Base-by-base conservation (phyloP, 2,797 vertebrate genomes). In the Catostomus latipinnis region DNA sequence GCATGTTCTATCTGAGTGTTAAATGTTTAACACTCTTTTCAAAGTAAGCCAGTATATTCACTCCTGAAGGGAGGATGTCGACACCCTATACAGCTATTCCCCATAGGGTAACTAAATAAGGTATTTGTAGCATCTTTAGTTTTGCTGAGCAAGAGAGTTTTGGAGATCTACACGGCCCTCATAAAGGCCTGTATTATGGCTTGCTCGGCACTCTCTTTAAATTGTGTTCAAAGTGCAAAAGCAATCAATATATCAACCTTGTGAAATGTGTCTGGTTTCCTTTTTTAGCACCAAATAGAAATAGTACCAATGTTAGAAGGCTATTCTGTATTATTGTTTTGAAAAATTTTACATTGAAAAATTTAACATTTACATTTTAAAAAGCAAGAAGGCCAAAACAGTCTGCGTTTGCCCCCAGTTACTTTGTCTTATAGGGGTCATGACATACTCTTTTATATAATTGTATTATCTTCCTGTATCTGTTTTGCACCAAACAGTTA, bases 121-220 rank as follows among this genome's bases (percentile, higher is more conserved):
- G 66, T 84, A 57, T 84, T 71, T 82, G 85, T 81, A 81, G 74
- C 74, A 63, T 82, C 78, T 84, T 63, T 76, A 62, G 84, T 82
- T 83, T 79, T 60, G 68, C 84, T 83, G 81, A 84, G 63, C 14
- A 57, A 70, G 77, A 50, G 34, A 57, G 63, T 62, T 79, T 74
- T 74, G 34, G n/a, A 76, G 60, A 62, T 84, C 74, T 34, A 68
- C 14, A 74, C 81, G 74, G 69, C 60, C 54, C 72, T 70, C 52
- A 1, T 34, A 82, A 76, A 76, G 62, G 56, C 16, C 52, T 73
- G 77, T 61, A 69, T 82, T 76, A 76, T 76, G 58, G 58, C 48
- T 81, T 73, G 56, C 74, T 74, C 69, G 76, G 78, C 81, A 81
- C 60, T 58, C 16, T 75, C 43, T 76, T 76, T 79, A 50, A 71